Percentiles rank a stretch among this genome's conserved stretches.
These are phyloP conservation scores for Dascyllus trimaculatus DNA, from an alignment of 2,113 vertebrate genomes.

Conservation along the genomic window DNA sequence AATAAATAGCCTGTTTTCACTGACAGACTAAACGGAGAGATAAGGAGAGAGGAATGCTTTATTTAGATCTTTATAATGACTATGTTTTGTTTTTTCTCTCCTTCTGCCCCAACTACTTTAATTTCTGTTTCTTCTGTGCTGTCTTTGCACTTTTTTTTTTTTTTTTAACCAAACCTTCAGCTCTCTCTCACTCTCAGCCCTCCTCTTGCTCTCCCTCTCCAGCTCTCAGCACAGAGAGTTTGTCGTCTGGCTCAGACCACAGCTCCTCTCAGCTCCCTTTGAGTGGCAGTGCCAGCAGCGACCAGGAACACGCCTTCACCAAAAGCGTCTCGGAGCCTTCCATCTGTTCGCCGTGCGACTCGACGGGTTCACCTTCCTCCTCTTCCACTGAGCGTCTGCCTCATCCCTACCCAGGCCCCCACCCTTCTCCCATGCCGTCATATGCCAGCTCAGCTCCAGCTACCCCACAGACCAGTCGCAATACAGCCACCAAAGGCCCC, in stretches of 20 bases:
- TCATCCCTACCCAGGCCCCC: conserved; percentile 47
- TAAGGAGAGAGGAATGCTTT: neutral
- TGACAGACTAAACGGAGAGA: neutral
- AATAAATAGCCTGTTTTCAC: neutral
- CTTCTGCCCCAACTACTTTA: conserved; percentile 28
- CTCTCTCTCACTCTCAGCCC: conserved; percentile 86
- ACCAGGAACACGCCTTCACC: conserved; percentile 79
- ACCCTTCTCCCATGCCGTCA: conserved; percentile 47
- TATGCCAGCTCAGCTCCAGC: conserved; percentile 84
- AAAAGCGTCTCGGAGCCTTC: conserved; percentile 91
- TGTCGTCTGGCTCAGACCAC: conserved; percentile 87
- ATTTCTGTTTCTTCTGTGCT: conserved; percentile 22
- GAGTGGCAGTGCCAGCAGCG: conserved; percentile 49
- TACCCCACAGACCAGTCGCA: conserved; percentile 83
- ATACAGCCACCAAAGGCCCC: conserved; percentile 46
- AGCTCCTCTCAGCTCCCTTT: conserved; percentile 79
- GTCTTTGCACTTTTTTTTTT: conserved; percentile 1
- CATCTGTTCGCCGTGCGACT: conserved; percentile 82
- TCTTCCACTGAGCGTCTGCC: conserved; percentile 64
- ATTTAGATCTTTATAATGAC: conserved; percentile 16
- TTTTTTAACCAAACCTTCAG: conserved; percentile 55
- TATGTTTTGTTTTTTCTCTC: conserved; percentile 2
- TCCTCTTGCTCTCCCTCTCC: conserved; percentile 93
- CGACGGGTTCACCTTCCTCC: conserved; percentile 47
- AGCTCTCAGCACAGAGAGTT: conserved; percentile 93